Conservation (phyloP, 2,797 vertebrate genomes). For the Masticophis lateralis region DNA sequence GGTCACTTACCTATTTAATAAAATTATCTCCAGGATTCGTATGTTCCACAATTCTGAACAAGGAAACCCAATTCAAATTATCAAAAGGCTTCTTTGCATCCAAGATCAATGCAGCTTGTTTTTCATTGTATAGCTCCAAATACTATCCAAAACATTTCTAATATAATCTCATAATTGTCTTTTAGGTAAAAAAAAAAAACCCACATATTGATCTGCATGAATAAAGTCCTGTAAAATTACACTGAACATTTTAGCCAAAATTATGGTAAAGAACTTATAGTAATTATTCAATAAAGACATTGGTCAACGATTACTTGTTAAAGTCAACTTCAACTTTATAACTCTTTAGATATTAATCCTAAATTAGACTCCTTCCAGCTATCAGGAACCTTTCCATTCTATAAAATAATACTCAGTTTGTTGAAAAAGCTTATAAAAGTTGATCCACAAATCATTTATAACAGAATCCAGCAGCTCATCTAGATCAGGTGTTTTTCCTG, state of each 20-base stretch:
- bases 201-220: too few relatives aligned
- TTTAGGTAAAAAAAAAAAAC: too few relatives aligned
- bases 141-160: background rate
- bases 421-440: background rate
- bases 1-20: too few relatives aligned
- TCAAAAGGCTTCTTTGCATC: background rate
- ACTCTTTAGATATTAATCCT: too few relatives aligned
- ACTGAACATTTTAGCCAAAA: too few relatives aligned
- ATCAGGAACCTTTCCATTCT: background rate
- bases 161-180: background rate
- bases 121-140: background rate
- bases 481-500: background rate
- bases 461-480: background rate
- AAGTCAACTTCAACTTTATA: too few relatives aligned
- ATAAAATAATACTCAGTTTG: background rate
- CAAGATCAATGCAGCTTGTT: background rate
- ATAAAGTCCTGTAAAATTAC: too few relatives aligned
- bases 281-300: too few relatives aligned
- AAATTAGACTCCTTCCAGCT: too few relatives aligned
- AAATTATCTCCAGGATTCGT: background rate
- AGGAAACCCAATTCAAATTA: background rate
- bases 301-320: too few relatives aligned
- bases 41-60: background rate
- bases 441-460: background rate
- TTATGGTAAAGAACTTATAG: too few relatives aligned